phyloP scores from a whole-genome alignment of 2,888 invertebrate species.

The Eutolmus rufibarbis region DNA sequence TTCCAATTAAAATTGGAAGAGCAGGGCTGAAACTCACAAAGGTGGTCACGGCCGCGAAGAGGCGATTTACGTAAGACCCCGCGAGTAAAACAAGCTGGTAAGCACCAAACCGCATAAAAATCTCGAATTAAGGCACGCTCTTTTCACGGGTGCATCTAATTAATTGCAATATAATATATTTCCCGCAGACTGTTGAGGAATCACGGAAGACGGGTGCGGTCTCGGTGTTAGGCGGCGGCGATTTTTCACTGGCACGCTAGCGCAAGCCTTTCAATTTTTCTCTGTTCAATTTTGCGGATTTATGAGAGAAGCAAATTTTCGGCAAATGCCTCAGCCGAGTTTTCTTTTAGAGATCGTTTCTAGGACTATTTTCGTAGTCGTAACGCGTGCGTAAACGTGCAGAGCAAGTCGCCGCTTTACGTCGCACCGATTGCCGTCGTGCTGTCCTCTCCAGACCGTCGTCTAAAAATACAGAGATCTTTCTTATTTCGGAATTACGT shows the following conservation, averaged over 20 bases:
- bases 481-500: background rate
- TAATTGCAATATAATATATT: slow-evolving; percentile 7
- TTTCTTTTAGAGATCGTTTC: background rate
- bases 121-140: background rate
- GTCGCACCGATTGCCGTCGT: slow-evolving; percentile 9
- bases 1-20: background rate
- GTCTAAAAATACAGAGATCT: slow-evolving; percentile 18
- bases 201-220: background rate
- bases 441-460: background rate
- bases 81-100: background rate
- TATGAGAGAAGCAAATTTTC: slow-evolving; percentile 25
- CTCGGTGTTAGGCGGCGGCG: background rate
- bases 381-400: slow-evolving; percentile 19
- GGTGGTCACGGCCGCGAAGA: background rate
- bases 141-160: background rate
- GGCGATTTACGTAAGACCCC: slow-evolving; percentile 8
- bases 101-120: slow-evolving; percentile 24
- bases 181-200: background rate
- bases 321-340: background rate
- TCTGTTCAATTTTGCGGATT: background rate
- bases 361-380: slow-evolving; percentile 20
- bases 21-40: background rate
- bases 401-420: background rate
- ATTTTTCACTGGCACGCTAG: background rate
- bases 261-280: background rate